Conservation (phyloP, 2,113 vertebrate genomes). For the Phainopepla nitens region DNA sequence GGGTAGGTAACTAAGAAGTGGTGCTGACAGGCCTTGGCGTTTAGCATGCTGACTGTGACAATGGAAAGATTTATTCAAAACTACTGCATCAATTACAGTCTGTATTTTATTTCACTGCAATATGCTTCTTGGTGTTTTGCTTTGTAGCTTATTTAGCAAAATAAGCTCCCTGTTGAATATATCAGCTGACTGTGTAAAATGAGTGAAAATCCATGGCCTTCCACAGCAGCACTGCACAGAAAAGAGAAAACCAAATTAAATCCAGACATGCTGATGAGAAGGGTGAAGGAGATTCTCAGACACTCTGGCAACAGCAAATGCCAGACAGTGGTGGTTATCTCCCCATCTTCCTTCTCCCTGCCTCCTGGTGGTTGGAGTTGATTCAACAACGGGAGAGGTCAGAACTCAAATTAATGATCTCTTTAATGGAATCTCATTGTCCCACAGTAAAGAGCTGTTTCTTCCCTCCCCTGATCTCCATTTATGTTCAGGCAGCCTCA, state of each 20-base stretch:
- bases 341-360: background rate
- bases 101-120: constrained; percentile 43
- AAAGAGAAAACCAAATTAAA: background rate
- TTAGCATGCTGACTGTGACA: background rate
- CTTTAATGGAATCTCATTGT: background rate
- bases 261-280: background rate
- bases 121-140: constrained; percentile 38
- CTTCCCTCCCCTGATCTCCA: background rate
- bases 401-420: background rate
- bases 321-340: background rate
- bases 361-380: background rate
- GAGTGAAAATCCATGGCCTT: constrained; percentile 18
- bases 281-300: background rate
- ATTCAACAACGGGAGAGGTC: background rate
- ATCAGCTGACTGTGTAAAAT: constrained; percentile 34
- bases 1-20: constrained; percentile 47
- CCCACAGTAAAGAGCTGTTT: background rate
- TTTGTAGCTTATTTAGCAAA: constrained; percentile 48
- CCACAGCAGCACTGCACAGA: background rate
- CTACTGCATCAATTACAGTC: constrained; percentile 1
- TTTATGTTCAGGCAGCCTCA: background rate
- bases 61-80: constrained; percentile 59
- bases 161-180: constrained; percentile 14
- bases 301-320: background rate
- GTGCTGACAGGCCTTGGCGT: constrained; percentile 49